Evolutionary conservation across 1,140 invertebrate species (phyloP), one percentile per base, ranked within the genome.

Genomic region (Vollenhovia emeryi): DNA sequence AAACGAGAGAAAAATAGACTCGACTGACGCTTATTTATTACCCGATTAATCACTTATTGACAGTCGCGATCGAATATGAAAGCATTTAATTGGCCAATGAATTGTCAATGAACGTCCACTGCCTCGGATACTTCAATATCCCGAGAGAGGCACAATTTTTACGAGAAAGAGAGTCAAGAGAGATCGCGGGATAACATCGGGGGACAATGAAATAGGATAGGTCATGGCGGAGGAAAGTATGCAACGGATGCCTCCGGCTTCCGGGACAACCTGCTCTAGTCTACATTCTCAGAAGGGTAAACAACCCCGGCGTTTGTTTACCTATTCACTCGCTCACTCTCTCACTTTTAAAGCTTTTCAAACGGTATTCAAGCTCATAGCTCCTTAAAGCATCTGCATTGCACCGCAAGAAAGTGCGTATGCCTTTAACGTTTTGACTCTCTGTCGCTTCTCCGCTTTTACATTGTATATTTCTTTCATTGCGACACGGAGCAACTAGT

Each of bases 261-360:
- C 62, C 36, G 48, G 60, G 43, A 66, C 57, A 90, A 87, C 66
- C 80, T 84, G 87, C 71, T 88, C 84, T 84, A 85, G 71, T 88
- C 64, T 74, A 89, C 73, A 73, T 89, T 88, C 88, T 86, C 76
- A 71, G 78, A 86, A 88, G 88, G 89, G 89, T 91, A 91, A 90
- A 91, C 89, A 91, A 90, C 79, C 90, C 62, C 87, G 24, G 55
- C 45, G 84, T 89, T 91, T 91, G 89, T 91, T 91, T 91, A 89
- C 90, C 73, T 66, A 83, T 76, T 90, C 79, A 75, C 36, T 73
- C 78, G 64, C 62, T 69, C 33, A 62, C 78, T 80, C 66, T 85
- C 83, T 89, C 87, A 88, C 88, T 89, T 89, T 89, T 89, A 88
- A 89, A 89, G 88, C 88, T 88, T 86, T 89, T 86, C 87, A 88